These are phyloP conservation scores for Apostichopus californicus DNA, from an alignment of 35 echinoderm and acorn worm genomes.

Conservation along the genomic window DNA sequence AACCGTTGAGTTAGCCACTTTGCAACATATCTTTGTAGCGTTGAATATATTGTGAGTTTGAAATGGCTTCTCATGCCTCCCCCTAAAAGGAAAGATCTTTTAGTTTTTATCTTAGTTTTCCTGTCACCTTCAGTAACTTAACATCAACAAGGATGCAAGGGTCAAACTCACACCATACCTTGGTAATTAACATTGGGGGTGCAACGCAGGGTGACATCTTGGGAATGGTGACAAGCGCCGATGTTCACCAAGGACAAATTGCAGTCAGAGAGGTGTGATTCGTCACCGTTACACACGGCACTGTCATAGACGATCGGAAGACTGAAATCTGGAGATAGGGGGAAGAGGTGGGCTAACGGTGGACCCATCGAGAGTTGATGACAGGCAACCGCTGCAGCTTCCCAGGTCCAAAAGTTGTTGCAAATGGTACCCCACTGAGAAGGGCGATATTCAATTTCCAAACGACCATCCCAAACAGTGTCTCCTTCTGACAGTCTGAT, in stretches of 20 bases:
- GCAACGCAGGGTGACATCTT: conserved; percentile 29
- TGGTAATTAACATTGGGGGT: background rate
- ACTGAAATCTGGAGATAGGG: conserved; percentile 5
- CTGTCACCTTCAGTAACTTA: no score
- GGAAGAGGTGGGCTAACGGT: conserved; percentile 3
- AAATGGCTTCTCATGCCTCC: no score
- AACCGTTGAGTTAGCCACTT: no score
- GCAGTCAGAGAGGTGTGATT: background rate
- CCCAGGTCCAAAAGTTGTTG: conserved; percentile 11
- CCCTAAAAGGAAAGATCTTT: no score
- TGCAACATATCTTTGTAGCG: no score
- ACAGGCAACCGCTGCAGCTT: background rate
- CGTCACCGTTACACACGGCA: background rate
- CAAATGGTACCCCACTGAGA: background rate
- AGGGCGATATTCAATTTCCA: conserved; percentile 29
- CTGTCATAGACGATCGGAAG: background rate
- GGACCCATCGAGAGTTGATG: conserved; percentile 16
- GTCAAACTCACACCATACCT: background rate
- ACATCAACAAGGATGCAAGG: no score
- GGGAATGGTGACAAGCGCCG: background rate
- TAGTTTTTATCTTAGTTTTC: no score
- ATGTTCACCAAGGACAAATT: background rate
- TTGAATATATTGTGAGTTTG: no score
- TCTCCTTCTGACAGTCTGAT: conserved; percentile 1
- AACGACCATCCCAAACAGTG: conserved; percentile 5